Base-by-base conservation (phyloP, 2,797 vertebrate species). In the Galago senegalensis region DNA sequence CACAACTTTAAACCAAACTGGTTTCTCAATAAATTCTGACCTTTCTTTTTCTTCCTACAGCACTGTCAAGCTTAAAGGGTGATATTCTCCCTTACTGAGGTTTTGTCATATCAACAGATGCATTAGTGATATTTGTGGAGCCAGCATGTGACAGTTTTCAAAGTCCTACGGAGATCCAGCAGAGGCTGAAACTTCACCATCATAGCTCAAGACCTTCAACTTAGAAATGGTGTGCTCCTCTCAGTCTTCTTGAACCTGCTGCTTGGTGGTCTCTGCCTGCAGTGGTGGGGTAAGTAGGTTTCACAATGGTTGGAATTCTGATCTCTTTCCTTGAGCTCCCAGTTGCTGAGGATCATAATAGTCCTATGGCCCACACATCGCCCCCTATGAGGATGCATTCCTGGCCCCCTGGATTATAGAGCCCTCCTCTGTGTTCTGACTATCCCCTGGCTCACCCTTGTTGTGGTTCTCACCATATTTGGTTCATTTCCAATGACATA, bases 81-180 rank as follows among this genome's bases (percentile, higher is more conserved):
- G 37, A 16, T 29, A 10, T 65, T 88, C 87, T 93, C 27, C 7
- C 43, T 72, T 82, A 88, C 37, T 76, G 40, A 90, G 20, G 7
- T 70, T 67, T 89, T 82, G n/a, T 76, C 61, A 53, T 58, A 91
- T 79, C 75, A 82, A 23, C 29, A 89, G 80, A 75, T 95, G 17
- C 75, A 1, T 58, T 49, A 13, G 27, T 49, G 53, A 56, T 73
- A 89, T 65, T 40, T 23, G 1, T 18, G 83, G 25, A 87, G 63
- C 8, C 4, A 58, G 65, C 27, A 25, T 25, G 93, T 93, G 53
- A 67, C 67, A 77, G 37, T 79, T 90, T 81, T 46, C 14, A 75
- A 69, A n/a, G 25, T 31, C 43, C 18, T 53, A 34, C 7, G 18
- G 76, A 56, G n/a, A 90, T 90, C 65, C 27, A 37, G 2, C 29